phyloP scores from a whole-genome alignment of 37 sponge, comb jelly and placozoan species.

The Spongilla lacustris region DNA sequence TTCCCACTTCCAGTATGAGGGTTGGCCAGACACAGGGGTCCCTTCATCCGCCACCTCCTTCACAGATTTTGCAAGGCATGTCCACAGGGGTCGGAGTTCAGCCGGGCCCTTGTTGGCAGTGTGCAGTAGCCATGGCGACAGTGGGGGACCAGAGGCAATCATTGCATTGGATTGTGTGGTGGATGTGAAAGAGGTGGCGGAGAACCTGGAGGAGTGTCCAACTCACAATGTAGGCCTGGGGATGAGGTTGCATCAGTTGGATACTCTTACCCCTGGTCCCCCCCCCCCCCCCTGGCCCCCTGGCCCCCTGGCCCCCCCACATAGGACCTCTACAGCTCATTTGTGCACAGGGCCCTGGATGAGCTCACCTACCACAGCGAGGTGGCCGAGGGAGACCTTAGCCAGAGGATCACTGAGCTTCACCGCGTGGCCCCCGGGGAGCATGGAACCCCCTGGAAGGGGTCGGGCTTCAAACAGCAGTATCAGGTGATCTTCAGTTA shows the following conservation, averaged over 20 bases:
- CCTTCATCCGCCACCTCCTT: conserved; percentile 80
- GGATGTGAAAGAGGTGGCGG: conserved; percentile 37
- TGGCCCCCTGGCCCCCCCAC: too few species aligned
- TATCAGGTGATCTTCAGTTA: conserved; percentile 61
- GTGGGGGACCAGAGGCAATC: conserved; percentile 81
- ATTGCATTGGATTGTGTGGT: conserved; percentile 66
- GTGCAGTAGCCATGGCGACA: conserved; percentile 82
- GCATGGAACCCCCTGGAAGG: background rate
- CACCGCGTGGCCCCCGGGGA: conserved; percentile 19
- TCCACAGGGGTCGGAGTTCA: conserved; percentile 29
- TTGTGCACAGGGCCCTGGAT: conserved; percentile 89
- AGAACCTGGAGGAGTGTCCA: too few species aligned
- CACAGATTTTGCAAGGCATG: conserved; percentile 64
- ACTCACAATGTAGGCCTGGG: too few species aligned
- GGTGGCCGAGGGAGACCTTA: conserved; percentile 32
- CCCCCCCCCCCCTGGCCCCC: too few species aligned
- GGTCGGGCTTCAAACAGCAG: conserved; percentile 67
- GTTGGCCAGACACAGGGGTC: conserved; percentile 91
- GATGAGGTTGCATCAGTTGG: too few species aligned
- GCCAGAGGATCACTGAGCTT: conserved; percentile 37
- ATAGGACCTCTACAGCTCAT: conserved; percentile 76
- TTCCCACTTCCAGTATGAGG: conserved; percentile 74
- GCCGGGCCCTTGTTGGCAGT: conserved; percentile 47
- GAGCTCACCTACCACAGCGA: conserved; percentile 82
- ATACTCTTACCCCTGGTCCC: too few species aligned